Percentiles rank a stretch among this genome's conserved stretches.
Conservation (phyloP, 2,113 vertebrate species). For the Stegastes partitus region DNA sequence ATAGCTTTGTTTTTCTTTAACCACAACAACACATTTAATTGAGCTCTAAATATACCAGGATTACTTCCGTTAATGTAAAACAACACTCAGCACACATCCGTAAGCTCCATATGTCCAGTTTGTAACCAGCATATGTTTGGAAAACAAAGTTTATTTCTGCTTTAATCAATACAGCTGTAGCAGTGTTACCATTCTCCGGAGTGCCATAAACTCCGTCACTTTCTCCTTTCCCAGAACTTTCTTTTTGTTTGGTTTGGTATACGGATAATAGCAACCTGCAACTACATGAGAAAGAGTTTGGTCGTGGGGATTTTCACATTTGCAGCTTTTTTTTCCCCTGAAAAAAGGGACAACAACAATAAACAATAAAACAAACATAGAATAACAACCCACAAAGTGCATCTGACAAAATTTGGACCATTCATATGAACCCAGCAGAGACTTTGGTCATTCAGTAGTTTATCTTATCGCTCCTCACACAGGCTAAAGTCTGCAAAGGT, state of each 20-base stretch:
- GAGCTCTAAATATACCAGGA: slow-evolving; percentile 11
- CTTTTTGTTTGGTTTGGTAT: background rate
- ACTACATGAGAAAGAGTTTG: slow-evolving; percentile 9
- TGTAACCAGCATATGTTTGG: slow-evolving; percentile 24
- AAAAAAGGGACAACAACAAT: background rate
- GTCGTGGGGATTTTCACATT: slow-evolving; percentile 9
- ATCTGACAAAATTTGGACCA: slow-evolving; percentile 13
- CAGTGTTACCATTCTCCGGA: slow-evolving; percentile 8
- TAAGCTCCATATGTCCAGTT: slow-evolving; percentile 21
- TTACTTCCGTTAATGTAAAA: slow-evolving; percentile 21
- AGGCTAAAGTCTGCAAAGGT: slow-evolving; percentile 52
- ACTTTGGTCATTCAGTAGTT: slow-evolving; percentile 31
- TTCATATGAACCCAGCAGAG: background rate
- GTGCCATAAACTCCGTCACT: slow-evolving; percentile 32
- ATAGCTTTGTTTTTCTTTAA: background rate
- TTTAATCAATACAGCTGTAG: slow-evolving; percentile 36
- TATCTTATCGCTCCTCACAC: slow-evolving; percentile 52
- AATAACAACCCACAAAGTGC: slow-evolving; percentile 12
- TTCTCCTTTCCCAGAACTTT: background rate
- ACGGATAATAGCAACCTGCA: background rate
- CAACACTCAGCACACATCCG: slow-evolving; percentile 15
- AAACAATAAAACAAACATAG: background rate
- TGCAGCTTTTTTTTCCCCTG: background rate
- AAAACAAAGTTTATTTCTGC: slow-evolving; percentile 9
- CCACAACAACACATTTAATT: background rate